phyloP scores from a whole-genome alignment of 2,888 invertebrate species.

The Drosophila hamatofila region DNA sequence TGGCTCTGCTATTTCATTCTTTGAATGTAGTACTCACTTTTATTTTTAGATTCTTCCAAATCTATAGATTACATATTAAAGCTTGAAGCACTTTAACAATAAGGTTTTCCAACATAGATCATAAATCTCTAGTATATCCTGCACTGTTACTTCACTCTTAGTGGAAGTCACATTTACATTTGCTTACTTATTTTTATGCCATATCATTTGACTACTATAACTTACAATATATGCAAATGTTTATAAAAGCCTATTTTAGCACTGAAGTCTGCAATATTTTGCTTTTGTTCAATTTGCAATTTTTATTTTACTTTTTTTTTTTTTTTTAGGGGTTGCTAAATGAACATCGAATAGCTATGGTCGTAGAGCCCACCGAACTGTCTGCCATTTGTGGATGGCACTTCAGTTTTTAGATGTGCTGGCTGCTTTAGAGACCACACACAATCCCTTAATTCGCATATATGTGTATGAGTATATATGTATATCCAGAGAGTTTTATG shows the following conservation, averaged over 20 bases:
- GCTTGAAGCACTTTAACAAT: background rate
- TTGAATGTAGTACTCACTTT: background rate
- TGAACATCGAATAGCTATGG: conserved; percentile 20
- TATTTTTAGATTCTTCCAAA: background rate
- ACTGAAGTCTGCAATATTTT: background rate
- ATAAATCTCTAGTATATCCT: background rate
- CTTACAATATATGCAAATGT: conserved; percentile 16
- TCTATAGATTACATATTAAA: background rate
- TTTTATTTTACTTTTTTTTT: background rate
- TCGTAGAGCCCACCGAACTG: conserved; percentile 14
- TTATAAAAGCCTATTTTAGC: background rate
- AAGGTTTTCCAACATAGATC: background rate
- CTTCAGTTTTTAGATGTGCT: conserved; percentile 42
- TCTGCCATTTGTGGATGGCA: conserved; percentile 48
- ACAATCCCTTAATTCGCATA: conserved; percentile 37
- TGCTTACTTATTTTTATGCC: background rate
- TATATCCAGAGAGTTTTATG: conserved; percentile 66
- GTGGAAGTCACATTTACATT: background rate
- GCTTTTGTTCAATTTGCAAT: background rate
- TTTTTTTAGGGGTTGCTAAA: conserved; percentile 12
- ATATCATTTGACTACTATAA: background rate
- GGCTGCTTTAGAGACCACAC: conserved; percentile 22
- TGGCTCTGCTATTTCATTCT: background rate
- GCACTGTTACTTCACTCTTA: background rate
- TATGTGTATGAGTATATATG: background rate